A percentile compares a stretch with the other conserved stretches of the same genome.
These are phyloP conservation scores for Cyprinella venusta DNA, from an alignment of 2,797 vertebrate species.

Conservation along the genomic window DNA sequence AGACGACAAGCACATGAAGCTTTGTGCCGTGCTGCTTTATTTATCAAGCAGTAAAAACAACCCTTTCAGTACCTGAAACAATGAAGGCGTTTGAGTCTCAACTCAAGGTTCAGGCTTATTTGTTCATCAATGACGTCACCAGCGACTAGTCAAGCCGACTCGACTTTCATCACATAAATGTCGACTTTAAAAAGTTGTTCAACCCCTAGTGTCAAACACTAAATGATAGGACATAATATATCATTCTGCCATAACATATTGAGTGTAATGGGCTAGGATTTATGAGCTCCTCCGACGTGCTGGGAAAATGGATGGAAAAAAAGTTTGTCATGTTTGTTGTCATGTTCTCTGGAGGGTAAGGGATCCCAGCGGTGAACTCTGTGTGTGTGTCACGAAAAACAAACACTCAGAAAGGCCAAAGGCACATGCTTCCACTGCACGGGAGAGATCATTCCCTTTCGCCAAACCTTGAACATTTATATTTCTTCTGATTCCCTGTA, in stretches of 20 bases:
- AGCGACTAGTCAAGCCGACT: no score
- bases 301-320: conserved; percentile 41
- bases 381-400: conserved; percentile 38
- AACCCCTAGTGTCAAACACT: no score
- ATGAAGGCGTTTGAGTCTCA: no score
- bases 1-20: not conserved
- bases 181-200: no score
- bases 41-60: not conserved
- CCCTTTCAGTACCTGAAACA: no score
- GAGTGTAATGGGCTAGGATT: not conserved
- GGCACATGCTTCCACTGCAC: not conserved
- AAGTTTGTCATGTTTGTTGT: conserved; percentile 39
- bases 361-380: conserved; percentile 32
- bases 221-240: not conserved
- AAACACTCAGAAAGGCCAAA: conserved; percentile 39
- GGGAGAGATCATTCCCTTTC: not conserved
- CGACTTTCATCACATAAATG: no score
- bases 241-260: not conserved
- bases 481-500: not conserved
- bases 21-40: not conserved
- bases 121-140: no score
- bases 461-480: not conserved
- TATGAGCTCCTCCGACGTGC: not conserved
- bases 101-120: no score
- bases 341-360: conserved; percentile 29